Percentiles rank a stretch among this genome's conserved stretches.
phyloP scores from a whole-genome alignment of 2,888 invertebrate genomes.

The Arge pagana region DNA sequence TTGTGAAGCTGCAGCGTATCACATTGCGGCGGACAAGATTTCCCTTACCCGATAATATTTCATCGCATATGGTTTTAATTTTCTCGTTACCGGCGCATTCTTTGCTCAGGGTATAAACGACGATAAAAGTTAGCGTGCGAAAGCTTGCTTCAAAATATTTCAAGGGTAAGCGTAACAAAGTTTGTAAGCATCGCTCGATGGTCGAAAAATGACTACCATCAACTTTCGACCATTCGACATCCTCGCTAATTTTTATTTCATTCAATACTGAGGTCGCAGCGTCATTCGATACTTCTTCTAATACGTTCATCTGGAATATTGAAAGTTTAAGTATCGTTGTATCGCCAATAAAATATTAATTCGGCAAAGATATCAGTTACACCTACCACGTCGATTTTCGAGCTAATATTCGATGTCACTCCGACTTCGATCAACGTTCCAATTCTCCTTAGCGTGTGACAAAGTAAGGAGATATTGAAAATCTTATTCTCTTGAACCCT shows the following conservation, averaged over 20 bases:
- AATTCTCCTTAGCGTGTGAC: conserved; percentile 34
- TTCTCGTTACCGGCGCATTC: conserved; percentile 30
- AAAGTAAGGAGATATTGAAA: conserved; percentile 36
- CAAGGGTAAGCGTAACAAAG: conserved; percentile 39
- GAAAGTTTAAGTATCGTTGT: neutral
- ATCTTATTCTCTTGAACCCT: conserved; percentile 35
- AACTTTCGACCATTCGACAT: conserved; percentile 34
- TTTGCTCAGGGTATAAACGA: conserved; percentile 37
- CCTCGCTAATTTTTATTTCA: neutral
- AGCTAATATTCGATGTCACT: conserved; percentile 32
- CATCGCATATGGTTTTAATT: conserved; percentile 30
- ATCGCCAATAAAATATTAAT: no score
- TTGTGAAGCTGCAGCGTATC: no score
- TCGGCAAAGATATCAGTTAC: conserved; percentile 1
- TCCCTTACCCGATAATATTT: conserved; percentile 41
- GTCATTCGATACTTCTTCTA: conserved; percentile 34
- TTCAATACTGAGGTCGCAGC: neutral
- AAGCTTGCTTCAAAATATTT: conserved; percentile 33
- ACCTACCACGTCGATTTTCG: conserved; percentile 36
- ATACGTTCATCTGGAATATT: conserved; percentile 1
- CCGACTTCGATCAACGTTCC: conserved; percentile 20
- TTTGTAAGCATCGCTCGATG: conserved; percentile 29
- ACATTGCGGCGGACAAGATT: neutral
- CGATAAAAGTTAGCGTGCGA: conserved; percentile 39
- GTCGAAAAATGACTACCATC: conserved; percentile 19